phyloP scores from a whole-genome alignment of 2,888 invertebrate genomes.

The Lepetodrilus schrolli region DNA sequence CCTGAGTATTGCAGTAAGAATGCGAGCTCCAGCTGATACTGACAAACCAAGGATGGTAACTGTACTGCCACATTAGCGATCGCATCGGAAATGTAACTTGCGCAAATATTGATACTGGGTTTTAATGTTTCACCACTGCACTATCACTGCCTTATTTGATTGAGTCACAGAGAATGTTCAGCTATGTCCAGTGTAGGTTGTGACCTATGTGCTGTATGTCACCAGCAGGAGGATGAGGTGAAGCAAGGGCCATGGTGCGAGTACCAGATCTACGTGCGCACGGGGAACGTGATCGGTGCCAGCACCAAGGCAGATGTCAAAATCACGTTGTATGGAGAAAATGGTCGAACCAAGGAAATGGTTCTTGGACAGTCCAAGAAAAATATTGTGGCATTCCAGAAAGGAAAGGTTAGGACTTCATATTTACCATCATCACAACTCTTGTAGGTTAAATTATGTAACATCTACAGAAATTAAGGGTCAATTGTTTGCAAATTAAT shows the following conservation, averaged over 20 bases:
- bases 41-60: too few species aligned
- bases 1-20: too few species aligned
- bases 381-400: constrained; percentile 72
- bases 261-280: constrained; percentile 68
- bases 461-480: too few species aligned
- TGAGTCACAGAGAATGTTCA: too few species aligned
- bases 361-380: constrained; percentile 61
- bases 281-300: constrained; percentile 68
- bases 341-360: constrained; percentile 68
- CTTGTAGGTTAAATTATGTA: too few species aligned
- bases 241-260: constrained; percentile 56
- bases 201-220: too few species aligned
- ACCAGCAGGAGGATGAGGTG: constrained; percentile 63
- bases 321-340: constrained; percentile 70
- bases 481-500: not conserved
- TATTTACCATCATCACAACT: not conserved
- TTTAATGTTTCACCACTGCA: too few species aligned
- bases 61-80: too few species aligned
- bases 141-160: too few species aligned
- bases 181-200: not conserved
- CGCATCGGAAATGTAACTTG: too few species aligned
- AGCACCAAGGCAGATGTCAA: constrained; percentile 70
- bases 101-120: too few species aligned
- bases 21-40: too few species aligned
- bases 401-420: constrained; percentile 63